Evolutionary conservation across 2,113 vertebrate genomes (phyloP), one percentile per base, ranked within the genome.

Genomic region (Halichoerus grypus): DNA sequence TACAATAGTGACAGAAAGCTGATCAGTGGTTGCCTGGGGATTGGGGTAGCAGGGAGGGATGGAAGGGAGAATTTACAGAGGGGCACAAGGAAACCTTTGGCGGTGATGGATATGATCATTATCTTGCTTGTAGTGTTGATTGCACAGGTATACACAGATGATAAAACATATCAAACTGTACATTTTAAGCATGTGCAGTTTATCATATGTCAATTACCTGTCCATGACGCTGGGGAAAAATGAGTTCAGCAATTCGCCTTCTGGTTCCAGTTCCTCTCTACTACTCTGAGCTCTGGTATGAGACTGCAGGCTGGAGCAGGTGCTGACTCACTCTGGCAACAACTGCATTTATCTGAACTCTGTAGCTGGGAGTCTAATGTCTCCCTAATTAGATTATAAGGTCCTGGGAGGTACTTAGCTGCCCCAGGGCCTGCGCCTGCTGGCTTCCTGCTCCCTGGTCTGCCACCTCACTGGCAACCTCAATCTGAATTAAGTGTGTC

Each of bases 341-440:
- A 85, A 49, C 24, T n/a, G 9, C 42, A 91, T 46, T 93, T 55
- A 92, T 49, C n/a, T 63, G n/a, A 72, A 85, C 31, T 76, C 83
- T 96, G 57, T 21, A 63, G 90, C 57, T n/a, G 2, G 57, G 13
- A 82, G 61, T 88, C 39, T 67, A 49, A 96, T 84, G 49, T 83
- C n/a, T 77, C 36, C 28, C n/a, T 46, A 46, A 14, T 69, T 84
- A 33, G 53, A 87, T 67, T 65, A 46, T 53, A 88, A 39, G 21
- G 33, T 93, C 39, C 55, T 53, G 8, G 57, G 77, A 95, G 65
- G 63, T 21, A 61, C 15, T 80, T 69, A 72, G 67, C 72, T 74
- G 42, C 9, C 46, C 36, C n/a, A 0, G 0, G 5, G 1, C 10
- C 53, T n/a, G 6, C 6, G 2, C 31, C 33, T 42, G 11, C n/a